Conservation (phyloP, 2,797 vertebrate species). For the Anguilla megastoma region DNA sequence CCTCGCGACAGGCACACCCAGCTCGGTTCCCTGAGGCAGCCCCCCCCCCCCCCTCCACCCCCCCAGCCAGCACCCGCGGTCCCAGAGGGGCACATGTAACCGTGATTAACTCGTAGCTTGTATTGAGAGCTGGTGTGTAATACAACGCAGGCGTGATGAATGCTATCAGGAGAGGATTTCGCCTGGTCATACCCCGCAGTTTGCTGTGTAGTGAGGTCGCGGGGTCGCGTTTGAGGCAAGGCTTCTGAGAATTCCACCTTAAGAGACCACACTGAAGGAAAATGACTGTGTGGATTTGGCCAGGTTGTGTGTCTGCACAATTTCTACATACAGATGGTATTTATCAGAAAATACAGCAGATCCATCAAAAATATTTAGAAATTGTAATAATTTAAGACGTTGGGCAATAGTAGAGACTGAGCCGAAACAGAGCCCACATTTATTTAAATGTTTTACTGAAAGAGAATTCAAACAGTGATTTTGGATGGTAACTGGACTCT, state of each 20-base stretch:
- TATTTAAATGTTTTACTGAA: neutral
- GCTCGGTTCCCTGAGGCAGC: neutral
- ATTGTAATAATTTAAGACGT: neutral
- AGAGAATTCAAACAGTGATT: neutral
- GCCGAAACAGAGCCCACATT: neutral
- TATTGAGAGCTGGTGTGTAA: conserved; percentile 9
- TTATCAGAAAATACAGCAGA: neutral
- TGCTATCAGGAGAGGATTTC: neutral
- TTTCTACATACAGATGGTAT: neutral
- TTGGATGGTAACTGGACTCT: neutral
- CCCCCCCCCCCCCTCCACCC: neutral
- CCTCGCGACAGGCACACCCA: neutral
- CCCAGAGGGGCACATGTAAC: neutral
- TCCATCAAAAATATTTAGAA: neutral
- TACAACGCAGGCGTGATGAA: neutral
- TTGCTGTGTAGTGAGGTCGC: neutral
- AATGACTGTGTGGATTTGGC: neutral
- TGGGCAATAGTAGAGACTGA: neutral
- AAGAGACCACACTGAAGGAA: neutral
- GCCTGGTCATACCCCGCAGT: neutral
- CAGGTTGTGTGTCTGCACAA: neutral
- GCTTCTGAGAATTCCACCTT: neutral
- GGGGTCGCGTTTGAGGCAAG: too few relatives aligned
- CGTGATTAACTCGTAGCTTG: neutral
- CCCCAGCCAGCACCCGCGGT: neutral